phyloP scores from a whole-genome alignment of 2,888 invertebrate genomes.

The Brachyptera putata region DNA sequence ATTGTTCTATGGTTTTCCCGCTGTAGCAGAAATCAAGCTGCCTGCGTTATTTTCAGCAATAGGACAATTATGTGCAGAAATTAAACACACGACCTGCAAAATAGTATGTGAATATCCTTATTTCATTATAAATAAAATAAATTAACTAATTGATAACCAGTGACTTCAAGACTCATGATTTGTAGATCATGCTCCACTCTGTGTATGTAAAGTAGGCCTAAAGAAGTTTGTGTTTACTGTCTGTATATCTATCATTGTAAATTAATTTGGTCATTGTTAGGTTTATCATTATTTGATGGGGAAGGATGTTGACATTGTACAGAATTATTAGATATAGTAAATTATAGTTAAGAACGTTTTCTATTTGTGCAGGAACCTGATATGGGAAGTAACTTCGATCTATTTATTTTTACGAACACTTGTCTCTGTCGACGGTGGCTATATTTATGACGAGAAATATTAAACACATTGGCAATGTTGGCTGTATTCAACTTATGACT shows the following conservation, averaged over 20 bases:
- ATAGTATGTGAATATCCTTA: conserved; percentile 22
- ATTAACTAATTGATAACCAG: conserved; percentile 21
- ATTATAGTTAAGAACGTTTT: conserved; percentile 22
- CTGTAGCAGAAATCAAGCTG: conserved; percentile 32
- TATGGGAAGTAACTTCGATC: background rate
- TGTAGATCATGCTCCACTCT: background rate
- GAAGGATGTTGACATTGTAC: conserved; percentile 24
- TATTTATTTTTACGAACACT: background rate
- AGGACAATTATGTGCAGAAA: conserved; percentile 30
- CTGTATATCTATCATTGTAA: background rate
- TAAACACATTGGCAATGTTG: background rate
- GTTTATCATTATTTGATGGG: conserved; percentile 15
- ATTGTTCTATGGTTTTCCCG: conserved; percentile 30
- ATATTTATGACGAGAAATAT: too few species aligned
- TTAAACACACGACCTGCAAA: conserved; percentile 18
- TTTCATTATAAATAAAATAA: conserved; percentile 21
- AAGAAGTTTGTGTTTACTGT: background rate
- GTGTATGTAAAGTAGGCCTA: background rate
- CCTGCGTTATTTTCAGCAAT: conserved; percentile 31
- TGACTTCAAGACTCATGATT: conserved; percentile 24
- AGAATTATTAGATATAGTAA: conserved; percentile 27
- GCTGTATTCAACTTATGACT: too few species aligned
- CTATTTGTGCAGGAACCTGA: conserved; percentile 22
- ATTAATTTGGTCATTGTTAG: background rate
- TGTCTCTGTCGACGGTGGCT: too few species aligned